These are phyloP conservation scores for Etia nguti DNA, from an alignment of 2,113 vertebrate species.

Conservation along the genomic window DNA sequence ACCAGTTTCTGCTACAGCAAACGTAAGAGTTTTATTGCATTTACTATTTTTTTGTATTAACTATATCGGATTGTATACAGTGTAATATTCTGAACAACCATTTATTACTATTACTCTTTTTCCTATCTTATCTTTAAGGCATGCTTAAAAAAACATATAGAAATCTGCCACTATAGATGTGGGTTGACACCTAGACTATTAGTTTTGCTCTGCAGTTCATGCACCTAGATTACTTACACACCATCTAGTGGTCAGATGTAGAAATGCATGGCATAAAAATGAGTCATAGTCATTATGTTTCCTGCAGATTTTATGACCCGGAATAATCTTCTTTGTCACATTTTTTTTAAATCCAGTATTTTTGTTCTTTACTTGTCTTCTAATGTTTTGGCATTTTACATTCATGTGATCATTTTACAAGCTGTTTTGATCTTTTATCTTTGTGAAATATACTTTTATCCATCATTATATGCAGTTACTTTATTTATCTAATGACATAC, in stretches of 20 bases:
- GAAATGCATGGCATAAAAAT: not conserved
- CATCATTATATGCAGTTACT: not conserved
- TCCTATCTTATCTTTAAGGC: not conserved
- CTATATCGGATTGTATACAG: not conserved
- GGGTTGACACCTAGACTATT: not conserved
- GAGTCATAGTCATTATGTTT: not conserved
- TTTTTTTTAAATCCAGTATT: not conserved
- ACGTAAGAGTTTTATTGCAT: constrained; percentile 13
- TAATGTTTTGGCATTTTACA: not conserved
- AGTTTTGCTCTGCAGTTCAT: not conserved
- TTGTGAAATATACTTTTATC: not conserved
- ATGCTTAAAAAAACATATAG: not conserved
- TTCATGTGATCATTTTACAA: not conserved
- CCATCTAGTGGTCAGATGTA: not conserved
- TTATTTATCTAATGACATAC: not conserved
- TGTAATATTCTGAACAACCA: not conserved
- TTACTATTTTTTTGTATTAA: not conserved
- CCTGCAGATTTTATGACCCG: not conserved
- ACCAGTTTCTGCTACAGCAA: constrained; percentile 20
- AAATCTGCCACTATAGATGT: not conserved
- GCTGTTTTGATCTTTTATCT: not conserved
- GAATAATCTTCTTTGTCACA: not conserved
- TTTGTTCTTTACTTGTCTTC: not conserved
- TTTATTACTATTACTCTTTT: not conserved
- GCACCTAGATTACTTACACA: not conserved